Percentiles rank a stretch among this genome's conserved stretches.
Conservation (phyloP, 92 coral and sea anemone species). For the Epizoanthus ramosus region DNA sequence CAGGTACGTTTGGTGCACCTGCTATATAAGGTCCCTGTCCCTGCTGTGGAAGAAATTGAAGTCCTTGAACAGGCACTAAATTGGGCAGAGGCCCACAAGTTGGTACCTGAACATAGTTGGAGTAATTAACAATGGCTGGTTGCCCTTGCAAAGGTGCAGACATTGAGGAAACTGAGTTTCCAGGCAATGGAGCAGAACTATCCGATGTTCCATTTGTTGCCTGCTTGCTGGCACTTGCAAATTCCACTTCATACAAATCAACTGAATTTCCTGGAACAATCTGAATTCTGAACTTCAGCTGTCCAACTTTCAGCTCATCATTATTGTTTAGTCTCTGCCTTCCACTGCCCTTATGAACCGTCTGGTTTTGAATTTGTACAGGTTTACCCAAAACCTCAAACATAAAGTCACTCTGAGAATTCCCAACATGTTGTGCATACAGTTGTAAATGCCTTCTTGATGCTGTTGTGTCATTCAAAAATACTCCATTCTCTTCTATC, state of each 20-base stretch:
- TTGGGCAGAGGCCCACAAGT: background rate
- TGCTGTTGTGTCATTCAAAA: constrained; percentile 29
- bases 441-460: constrained; percentile 34
- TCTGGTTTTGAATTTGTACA: constrained; percentile 1
- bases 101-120: background rate
- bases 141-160: constrained; percentile 7
- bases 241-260: background rate
- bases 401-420: constrained; percentile 10
- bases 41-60: constrained; percentile 25
- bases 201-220: constrained; percentile 2
- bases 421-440: background rate
- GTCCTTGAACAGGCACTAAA: constrained; percentile 4
- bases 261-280: constrained; percentile 16
- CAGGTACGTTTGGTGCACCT: constrained; percentile 15
- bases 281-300: constrained; percentile 20
- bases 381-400: constrained; percentile 11
- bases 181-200: background rate
- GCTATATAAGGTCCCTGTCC: constrained; percentile 11
- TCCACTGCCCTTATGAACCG: background rate
- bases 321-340: background rate
- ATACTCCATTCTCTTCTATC: constrained; percentile 24
- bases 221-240: constrained; percentile 9
- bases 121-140: background rate
- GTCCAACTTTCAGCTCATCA: constrained; percentile 26
- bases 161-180: background rate